Evolutionary conservation across 2,888 invertebrate species (phyloP).

Genomic region (Eledone cirrhosa): DNA sequence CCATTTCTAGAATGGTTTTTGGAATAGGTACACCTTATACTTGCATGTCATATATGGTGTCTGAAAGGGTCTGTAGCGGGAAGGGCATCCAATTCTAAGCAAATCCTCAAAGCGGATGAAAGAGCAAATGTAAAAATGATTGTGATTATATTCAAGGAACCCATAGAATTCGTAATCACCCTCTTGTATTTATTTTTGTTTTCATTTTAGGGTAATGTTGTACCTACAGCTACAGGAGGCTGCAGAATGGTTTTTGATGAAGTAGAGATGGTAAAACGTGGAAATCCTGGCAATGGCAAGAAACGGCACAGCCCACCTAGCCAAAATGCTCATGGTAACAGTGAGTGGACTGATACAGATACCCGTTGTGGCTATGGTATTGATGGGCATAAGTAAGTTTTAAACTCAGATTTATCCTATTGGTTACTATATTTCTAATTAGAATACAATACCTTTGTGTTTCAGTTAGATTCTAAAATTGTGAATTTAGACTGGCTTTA

Average conservation of each 20-base stretch:
- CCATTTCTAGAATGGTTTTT: too few species aligned
- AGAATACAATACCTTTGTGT: too few species aligned
- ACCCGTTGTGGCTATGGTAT: conserved; percentile 61
- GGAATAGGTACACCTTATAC: too few species aligned
- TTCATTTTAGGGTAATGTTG: conserved; percentile 80
- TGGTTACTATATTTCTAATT: not conserved
- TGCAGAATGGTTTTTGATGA: conserved; percentile 94
- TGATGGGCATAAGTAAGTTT: conserved; percentile 59
- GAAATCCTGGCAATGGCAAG: conserved; percentile 58
- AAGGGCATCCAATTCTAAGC: too few species aligned
- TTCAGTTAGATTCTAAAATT: too few species aligned
- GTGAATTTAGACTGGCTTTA: not conserved
- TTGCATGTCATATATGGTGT: too few species aligned
- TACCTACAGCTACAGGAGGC: conserved; percentile 93
- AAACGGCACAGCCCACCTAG: conserved; percentile 50
- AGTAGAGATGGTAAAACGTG: conserved; percentile 79
- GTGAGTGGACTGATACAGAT: conserved; percentile 64
- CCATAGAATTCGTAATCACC: too few species aligned
- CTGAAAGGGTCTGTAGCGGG: too few species aligned
- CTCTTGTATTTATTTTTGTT: not conserved
- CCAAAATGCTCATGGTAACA: conserved; percentile 41
- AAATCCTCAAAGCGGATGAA: too few species aligned
- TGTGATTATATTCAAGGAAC: too few species aligned
- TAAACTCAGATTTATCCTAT: not conserved
- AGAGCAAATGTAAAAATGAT: too few species aligned